A percentile compares a stretch with the other conserved stretches of the same genome.
Conservation (phyloP, 1,140 invertebrate species). For the Teleopsis dalmanni region DNA sequence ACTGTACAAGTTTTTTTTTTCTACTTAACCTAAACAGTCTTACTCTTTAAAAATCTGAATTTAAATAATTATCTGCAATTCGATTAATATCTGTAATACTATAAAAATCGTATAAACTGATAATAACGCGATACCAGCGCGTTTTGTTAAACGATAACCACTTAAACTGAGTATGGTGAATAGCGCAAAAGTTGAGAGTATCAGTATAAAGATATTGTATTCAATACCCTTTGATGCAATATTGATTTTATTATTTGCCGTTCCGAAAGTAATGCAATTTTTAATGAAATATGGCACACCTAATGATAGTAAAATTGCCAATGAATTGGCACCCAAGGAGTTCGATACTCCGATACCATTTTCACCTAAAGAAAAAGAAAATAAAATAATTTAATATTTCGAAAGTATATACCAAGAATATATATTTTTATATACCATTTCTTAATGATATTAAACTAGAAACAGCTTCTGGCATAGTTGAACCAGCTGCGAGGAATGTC, state of each 20-base stretch:
- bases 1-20: no score
- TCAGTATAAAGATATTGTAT: constrained; percentile 55
- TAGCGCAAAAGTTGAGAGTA: constrained; percentile 51
- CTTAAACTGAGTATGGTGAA: constrained; percentile 51
- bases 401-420: no score
- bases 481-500: constrained; percentile 78
- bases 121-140: constrained; percentile 52
- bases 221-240: constrained; percentile 47
- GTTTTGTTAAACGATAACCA: constrained; percentile 51
- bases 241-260: constrained; percentile 43
- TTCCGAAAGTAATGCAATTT: constrained; percentile 46
- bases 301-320: constrained; percentile 77
- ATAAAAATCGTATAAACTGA: constrained; percentile 54
- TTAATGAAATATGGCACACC: constrained; percentile 78
- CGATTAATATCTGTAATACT: constrained; percentile 38
- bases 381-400: neutral
- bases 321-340: constrained; percentile 72
- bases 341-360: constrained; percentile 80
- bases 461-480: constrained; percentile 81
- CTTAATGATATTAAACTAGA: constrained; percentile 73
- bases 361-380: constrained; percentile 51
- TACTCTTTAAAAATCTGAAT: no score
- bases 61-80: no score
- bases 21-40: no score
- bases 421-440: constrained; percentile 67